Evolutionary conservation across 2,797 vertebrate species (phyloP), one percentile per base, ranked within the genome.

Genomic region (Bryconaethiops microstoma): DNA sequence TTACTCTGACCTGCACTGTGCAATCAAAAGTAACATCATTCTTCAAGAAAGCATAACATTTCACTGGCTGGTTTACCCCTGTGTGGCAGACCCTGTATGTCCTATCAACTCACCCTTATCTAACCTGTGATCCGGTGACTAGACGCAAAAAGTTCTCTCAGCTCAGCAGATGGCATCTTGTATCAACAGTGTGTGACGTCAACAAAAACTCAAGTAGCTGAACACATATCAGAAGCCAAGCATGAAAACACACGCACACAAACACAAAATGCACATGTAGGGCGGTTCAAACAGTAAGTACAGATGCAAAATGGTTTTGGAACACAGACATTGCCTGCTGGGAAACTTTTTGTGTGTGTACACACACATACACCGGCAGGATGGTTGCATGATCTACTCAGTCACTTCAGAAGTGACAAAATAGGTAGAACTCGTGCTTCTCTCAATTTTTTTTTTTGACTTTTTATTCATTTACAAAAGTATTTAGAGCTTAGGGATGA

Each of bases 121-220:
- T 2, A 14, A 29, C 23, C 67, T 16, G 21, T 70, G 67, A 70
- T 70, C n/a, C 40, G 21, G 42, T 14, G 42, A 21, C n/a, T 13
- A 21, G 21, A 25, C 5, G 3, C 10, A 45, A 8, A 45, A 17
- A 7, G 19, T 52, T 71, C 68, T 62, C n/a, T 65, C 14, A 19
- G 13, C 29, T 60, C n/a, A 80, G 42, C 64, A 76, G n/a, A 80
- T 76, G 25, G 64, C n/a, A 62, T 76, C 23, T 67, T 50, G 62
- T 25, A 48, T 72, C 70, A 39, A 39, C 54, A 55, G 70, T 55
- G 8, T 73, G 9, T 73, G 50, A 60, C 12, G 7, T 14, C 35
- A 42, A 75, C 21, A 40, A 54, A 76, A 42, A 14, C 17, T n/a
- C 12, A 54, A 48, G 48, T 64, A 64, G 60, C 23, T 64, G 59